Evolutionary conservation across 2,888 invertebrate genomes (phyloP), one percentile per base, ranked within the genome.

Genomic region (Camponotus fellah): DNA sequence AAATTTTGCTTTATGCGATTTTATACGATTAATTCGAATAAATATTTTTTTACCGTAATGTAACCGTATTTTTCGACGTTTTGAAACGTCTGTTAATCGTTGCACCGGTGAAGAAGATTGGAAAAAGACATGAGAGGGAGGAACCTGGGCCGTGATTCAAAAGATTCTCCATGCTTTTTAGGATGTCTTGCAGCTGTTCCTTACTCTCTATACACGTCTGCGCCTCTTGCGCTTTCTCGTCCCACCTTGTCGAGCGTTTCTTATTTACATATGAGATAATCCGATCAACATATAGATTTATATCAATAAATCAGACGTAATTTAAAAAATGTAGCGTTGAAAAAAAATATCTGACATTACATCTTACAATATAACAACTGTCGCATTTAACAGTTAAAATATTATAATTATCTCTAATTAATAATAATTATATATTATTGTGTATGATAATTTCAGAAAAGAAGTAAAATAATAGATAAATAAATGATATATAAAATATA

Each of bases 121-220:
- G 74, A 82, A 77, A 86, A 90, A 85, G 85, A 86, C 86, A 80
- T 64, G 72, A 53, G 85, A 79, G 85, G 72, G 65, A 86, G 86
- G 87, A 86, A 86, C 82, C 88, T 82, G 26, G 75, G 87, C 90
- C 85, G 88, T 89, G 91, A 92, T 92, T 93, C 91, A 92, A 93
- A 93, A 92, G 92, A 93, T 92, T 90, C 92, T 89, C 87, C 85
- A 88, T 90, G 90, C 88, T 86, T 89, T 92, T 91, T 89, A 88
- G 89, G 90, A 91, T 92, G 91, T 91, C 91, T 89, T 64, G 92
- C 92, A 92, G 92, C 92, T 92, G 92, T 92, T 90, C 86, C 86
- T 89, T 87, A 85, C 86, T 90, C 89, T 85, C 87, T 77, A 40
- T 76, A 64, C 68, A 21, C 60, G 12, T 83, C 79, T 83, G 80